These are phyloP conservation scores for Balearica regulorum DNA, from an alignment of 2,797 vertebrate genomes.

Conservation along the genomic window DNA sequence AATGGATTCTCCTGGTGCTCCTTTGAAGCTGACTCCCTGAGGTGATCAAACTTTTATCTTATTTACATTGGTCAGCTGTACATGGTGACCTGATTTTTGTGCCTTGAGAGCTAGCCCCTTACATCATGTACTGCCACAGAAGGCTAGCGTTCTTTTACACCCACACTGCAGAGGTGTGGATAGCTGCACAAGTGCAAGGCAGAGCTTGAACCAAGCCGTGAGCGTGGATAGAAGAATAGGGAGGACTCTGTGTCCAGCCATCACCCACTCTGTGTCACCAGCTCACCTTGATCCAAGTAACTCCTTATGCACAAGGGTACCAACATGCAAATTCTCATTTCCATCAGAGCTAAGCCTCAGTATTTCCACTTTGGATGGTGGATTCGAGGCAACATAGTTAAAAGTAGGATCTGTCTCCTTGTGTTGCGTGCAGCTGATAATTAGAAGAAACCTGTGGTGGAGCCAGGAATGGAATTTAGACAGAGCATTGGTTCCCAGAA, in stretches of 20 bases:
- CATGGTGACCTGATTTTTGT: neutral
- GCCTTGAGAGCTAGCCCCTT: neutral
- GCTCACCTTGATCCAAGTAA: neutral
- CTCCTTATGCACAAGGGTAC: fast-evolving
- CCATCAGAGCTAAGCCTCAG: neutral
- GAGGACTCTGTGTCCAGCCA: neutral
- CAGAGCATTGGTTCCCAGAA: neutral
- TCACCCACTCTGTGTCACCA: neutral
- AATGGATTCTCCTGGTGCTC: neutral
- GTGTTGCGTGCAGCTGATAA: neutral
- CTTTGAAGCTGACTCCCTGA: neutral
- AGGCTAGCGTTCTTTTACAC: neutral
- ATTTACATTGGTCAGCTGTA: neutral
- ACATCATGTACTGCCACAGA: fast-evolving
- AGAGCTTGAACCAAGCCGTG: neutral
- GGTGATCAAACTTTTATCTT: neutral
- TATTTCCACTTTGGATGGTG: neutral
- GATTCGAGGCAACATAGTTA: neutral
- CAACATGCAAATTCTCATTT: neutral
- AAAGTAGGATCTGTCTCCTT: neutral
- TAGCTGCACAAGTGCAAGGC: neutral
- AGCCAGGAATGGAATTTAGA: neutral
- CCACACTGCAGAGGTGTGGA: fast-evolving
- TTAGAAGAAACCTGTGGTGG: neutral
- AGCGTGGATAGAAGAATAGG: neutral